A percentile compares a stretch with the other conserved stretches of the same genome.
These are phyloP conservation scores for Bradypodion ventrale DNA, from an alignment of 2,797 vertebrate genomes.

Conservation along the genomic window DNA sequence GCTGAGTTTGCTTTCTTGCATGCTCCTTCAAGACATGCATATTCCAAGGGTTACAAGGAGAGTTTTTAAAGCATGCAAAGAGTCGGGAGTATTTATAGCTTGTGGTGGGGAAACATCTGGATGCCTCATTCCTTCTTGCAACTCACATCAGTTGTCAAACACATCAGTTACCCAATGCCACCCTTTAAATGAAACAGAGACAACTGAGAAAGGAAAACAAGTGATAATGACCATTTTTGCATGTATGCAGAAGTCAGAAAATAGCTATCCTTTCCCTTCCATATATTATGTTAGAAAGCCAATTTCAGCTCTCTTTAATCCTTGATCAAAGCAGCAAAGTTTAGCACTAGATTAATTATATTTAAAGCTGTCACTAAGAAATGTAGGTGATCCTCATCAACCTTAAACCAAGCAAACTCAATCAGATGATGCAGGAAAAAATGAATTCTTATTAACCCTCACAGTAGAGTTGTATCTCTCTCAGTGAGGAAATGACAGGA, in stretches of 20 bases:
- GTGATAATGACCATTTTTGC: constrained; percentile 3
- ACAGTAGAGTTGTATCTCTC: background rate
- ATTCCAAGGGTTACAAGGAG: constrained; percentile 13
- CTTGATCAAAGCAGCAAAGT: constrained; percentile 68
- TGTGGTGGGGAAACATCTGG: background rate
- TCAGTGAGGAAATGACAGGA: background rate
- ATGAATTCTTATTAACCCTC: constrained; percentile 1
- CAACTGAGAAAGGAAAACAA: background rate
- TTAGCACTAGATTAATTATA: constrained; percentile 61
- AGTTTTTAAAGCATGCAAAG: background rate
- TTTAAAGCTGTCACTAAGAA: constrained; percentile 59
- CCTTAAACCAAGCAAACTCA: constrained; percentile 33
- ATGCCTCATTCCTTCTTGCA: background rate
- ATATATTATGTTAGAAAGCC: constrained; percentile 40
- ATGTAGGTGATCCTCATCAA: constrained; percentile 49
- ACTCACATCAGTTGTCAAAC: constrained; percentile 9
- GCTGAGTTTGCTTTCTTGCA: constrained; percentile 11
- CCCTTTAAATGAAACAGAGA: background rate
- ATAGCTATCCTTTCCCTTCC: background rate
- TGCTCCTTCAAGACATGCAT: background rate
- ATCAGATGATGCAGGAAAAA: constrained; percentile 30
- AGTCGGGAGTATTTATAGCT: background rate
- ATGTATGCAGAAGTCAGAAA: constrained; percentile 29
- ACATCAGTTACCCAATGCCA: background rate
- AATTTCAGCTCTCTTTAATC: constrained; percentile 64